Evolutionary conservation across 1,140 invertebrate species (phyloP).

Genomic region (Geopemphigus sp.): DNA sequence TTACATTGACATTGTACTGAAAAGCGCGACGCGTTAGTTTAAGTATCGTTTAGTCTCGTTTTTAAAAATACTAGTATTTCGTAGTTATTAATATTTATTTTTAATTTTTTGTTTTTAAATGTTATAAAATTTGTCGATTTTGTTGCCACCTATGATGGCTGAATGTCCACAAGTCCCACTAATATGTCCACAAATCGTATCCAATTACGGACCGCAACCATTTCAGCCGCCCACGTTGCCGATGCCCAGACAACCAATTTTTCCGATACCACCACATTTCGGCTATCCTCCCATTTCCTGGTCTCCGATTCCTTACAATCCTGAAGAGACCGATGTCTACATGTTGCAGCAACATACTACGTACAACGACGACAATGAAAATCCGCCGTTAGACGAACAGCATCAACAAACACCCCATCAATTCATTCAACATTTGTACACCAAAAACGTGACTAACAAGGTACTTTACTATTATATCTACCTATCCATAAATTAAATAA

Average conservation of each 20-base stretch:
- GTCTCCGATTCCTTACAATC: conserved; percentile 14
- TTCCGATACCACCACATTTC: background rate
- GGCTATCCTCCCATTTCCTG: conserved; percentile 10
- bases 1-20: no score
- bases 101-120: background rate
- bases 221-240: background rate
- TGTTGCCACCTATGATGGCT: background rate
- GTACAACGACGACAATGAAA: background rate
- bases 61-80: no score
- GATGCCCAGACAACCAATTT: background rate
- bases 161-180: background rate
- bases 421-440: background rate
- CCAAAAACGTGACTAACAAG: background rate
- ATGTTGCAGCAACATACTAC: background rate
- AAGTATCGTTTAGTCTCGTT: no score
- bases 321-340: background rate
- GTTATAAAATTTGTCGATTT: background rate
- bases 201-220: background rate
- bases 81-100: no score
- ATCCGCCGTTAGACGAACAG: background rate
- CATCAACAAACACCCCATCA: background rate
- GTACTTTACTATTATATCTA: background rate
- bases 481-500: no score
- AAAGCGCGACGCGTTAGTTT: no score
- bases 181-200: conserved; percentile 4